Percentiles rank a stretch among this genome's conserved stretches.
phyloP scores from a whole-genome alignment of 1,140 invertebrate species.

The Drosophila malerkotliana region DNA sequence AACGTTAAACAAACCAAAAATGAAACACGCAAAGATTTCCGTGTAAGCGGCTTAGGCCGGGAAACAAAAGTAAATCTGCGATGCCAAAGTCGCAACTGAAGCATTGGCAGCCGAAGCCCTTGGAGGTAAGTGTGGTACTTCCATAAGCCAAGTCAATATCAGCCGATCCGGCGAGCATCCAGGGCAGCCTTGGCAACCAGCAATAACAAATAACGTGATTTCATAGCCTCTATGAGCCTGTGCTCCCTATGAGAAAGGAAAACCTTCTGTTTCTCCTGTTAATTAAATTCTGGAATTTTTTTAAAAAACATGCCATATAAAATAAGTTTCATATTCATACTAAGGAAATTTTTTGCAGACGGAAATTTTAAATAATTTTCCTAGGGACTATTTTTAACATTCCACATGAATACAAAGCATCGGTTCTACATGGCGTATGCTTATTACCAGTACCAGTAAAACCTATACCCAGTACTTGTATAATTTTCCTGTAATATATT shows the following conservation, averaged over 20 bases:
- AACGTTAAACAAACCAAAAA: slow-evolving; percentile 70
- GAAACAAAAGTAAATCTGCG: slow-evolving; percentile 50
- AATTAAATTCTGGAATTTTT: slow-evolving; percentile 46
- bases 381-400: slow-evolving; percentile 16
- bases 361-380: slow-evolving; percentile 58
- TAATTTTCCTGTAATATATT: no score
- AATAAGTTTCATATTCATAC: slow-evolving; percentile 27
- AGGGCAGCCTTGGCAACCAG: slow-evolving; percentile 29
- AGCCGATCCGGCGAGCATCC: slow-evolving; percentile 11
- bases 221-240: slow-evolving; percentile 6
- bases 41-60: slow-evolving; percentile 63
- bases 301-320: slow-evolving; percentile 25
- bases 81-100: slow-evolving; percentile 30
- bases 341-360: slow-evolving; percentile 19
- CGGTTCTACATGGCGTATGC: not conserved
- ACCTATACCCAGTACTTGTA: no score
- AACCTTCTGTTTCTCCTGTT: slow-evolving; percentile 16
- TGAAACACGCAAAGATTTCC: slow-evolving; percentile 75
- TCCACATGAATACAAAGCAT: not conserved
- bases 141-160: slow-evolving; percentile 50
- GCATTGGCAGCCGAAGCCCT: slow-evolving; percentile 15
- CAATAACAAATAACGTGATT: slow-evolving; percentile 37
- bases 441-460: no score
- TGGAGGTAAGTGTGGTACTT: slow-evolving; percentile 15
- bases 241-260: not conserved